Conservation (phyloP, 92 coral and sea anemone genomes). For the Scolanthus callimorphus region DNA sequence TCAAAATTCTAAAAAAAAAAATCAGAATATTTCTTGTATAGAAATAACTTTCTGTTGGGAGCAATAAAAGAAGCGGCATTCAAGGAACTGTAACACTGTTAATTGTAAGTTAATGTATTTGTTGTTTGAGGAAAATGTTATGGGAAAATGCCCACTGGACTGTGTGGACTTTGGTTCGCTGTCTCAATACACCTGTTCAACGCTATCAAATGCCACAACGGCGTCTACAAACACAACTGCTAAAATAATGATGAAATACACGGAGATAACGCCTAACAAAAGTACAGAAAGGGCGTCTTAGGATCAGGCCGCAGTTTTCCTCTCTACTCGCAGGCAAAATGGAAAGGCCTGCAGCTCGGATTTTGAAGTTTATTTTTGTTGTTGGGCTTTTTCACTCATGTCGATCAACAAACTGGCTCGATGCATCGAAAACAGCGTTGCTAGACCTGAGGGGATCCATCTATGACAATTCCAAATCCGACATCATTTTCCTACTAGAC, state of each 20-base stretch:
- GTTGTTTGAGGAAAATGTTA: neutral
- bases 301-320: neutral
- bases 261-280: too few relatives aligned
- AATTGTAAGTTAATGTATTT: too few relatives aligned
- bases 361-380: neutral
- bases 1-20: too few relatives aligned
- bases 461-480: constrained; percentile 49
- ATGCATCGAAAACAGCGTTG: constrained; percentile 16
- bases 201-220: neutral
- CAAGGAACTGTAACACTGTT: too few relatives aligned
- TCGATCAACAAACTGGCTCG: constrained; percentile 30
- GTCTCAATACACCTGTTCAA: neutral
- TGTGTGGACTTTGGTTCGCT: neutral
- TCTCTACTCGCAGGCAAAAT: neutral
- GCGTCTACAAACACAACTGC: neutral
- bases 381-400: neutral
- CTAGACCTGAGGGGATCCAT: constrained; percentile 35
- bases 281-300: neutral
- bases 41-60: too few relatives aligned
- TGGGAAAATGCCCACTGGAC: neutral
- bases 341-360: neutral
- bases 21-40: too few relatives aligned
- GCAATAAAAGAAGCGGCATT: too few relatives aligned
- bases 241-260: too few relatives aligned
- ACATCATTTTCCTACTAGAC: constrained; percentile 64